Evolutionary conservation across 2,113 vertebrate species (phyloP), one percentile per base, ranked within the genome.

Genomic region (Lonchura striata): DNA sequence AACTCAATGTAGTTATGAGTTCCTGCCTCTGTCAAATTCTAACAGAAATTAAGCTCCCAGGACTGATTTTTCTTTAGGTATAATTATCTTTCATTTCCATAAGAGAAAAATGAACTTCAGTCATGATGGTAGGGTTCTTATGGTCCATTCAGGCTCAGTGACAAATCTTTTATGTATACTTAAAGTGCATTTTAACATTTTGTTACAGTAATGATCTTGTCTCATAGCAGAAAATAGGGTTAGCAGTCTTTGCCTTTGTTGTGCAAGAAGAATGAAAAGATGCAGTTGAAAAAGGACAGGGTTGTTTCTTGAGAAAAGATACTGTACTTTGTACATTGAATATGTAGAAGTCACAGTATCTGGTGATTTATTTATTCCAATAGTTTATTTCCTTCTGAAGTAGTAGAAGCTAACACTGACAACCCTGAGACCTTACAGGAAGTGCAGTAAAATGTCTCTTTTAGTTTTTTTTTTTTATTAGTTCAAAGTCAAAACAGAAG

Each of bases 61-160:
- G 90, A 95, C 52, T 95, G 65, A 41, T 93, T 97, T 94, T 65
- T 92, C 39, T 95, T 96, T 94, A 96, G 90, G 46, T 96, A 89
- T 96, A 91, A 97, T 97, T 97, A 86, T 78, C 77, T 77, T 97
- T 76, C 63, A 91, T 97, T 97, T 97, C 93, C 86, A 30, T 92
- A 94, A 86, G 57, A 97, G 76, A 74, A 97, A 97, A 96, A 96
- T 89, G 94, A 96, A 96, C 69, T 75, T 96, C 95, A 97, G 91
- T 97, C 94, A 93, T 88, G 92, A 95, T 93, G 89, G 91, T 60
- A 82, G 50, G 63, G 81, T 96, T 97, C 88, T 95, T 96, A 80
- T 93, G 79, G 87, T 96, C 97, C 96, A 92, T 95, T 96, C 71
- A 78, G 76, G n/a, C 90, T 97, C 94, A 90, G 68, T 95, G 92